Conservation (phyloP, 2,113 vertebrate genomes). For the Megaceryle maxima region DNA sequence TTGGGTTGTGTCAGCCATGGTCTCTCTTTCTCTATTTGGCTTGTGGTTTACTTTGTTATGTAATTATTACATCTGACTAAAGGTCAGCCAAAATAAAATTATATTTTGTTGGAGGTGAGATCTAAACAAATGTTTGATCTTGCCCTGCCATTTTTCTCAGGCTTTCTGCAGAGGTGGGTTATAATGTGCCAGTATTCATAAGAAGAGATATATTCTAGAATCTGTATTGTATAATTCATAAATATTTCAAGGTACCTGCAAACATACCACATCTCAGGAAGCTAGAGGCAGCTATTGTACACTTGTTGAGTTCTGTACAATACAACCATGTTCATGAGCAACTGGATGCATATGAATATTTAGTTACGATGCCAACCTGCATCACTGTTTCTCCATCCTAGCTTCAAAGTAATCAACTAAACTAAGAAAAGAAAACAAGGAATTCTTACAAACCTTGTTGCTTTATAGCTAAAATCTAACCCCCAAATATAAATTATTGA, state of each 20-base stretch:
- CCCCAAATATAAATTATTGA: slow-evolving; percentile 45
- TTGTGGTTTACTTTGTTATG: slow-evolving; percentile 66
- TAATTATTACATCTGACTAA: slow-evolving; percentile 60
- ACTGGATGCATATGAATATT: slow-evolving; percentile 54
- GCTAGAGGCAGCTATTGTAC: slow-evolving; percentile 36
- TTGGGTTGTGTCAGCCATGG: slow-evolving; percentile 29
- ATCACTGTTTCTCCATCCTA: slow-evolving; percentile 24
- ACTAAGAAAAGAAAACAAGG: slow-evolving; percentile 48
- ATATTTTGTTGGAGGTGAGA: slow-evolving; percentile 62
- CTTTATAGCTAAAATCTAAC: slow-evolving; percentile 25
- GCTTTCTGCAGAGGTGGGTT: slow-evolving; percentile 50
- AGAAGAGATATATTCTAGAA: slow-evolving; percentile 70
- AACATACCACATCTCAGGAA: slow-evolving; percentile 61
- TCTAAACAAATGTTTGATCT: slow-evolving; percentile 71
- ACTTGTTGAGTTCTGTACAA: slow-evolving; percentile 8
- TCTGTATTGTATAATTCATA: slow-evolving; percentile 70
- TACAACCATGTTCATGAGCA: not conserved
- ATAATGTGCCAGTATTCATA: slow-evolving; percentile 53
- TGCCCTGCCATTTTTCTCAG: slow-evolving; percentile 59
- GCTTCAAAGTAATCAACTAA: slow-evolving; percentile 34
- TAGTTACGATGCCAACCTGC: slow-evolving; percentile 52
- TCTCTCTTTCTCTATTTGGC: slow-evolving; percentile 53
- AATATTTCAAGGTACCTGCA: slow-evolving; percentile 73
- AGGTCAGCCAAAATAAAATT: slow-evolving; percentile 73
- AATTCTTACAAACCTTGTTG: not conserved